These are phyloP conservation scores for Apeira syringaria DNA, from an alignment of 2,888 invertebrate species.

Conservation along the genomic window DNA sequence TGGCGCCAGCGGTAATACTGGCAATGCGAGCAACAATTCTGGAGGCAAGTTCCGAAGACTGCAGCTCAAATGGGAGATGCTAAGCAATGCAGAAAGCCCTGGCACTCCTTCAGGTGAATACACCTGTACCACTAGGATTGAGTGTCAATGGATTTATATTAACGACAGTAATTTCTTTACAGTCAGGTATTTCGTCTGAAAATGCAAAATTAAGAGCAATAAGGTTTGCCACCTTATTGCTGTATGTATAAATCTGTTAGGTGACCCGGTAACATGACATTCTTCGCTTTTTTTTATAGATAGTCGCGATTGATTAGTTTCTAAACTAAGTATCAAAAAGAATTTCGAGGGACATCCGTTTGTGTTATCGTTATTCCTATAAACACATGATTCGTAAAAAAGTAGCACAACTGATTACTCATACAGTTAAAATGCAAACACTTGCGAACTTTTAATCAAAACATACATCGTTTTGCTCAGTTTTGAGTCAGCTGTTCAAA, in stretches of 20 bases:
- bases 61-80: conserved; percentile 92
- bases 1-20: conserved; percentile 65
- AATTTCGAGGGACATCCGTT: no score
- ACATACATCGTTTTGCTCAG: conserved; percentile 22
- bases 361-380: no score
- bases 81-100: conserved; percentile 82
- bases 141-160: no score
- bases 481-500: conserved; percentile 37
- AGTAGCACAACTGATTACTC: conserved; percentile 4
- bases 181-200: no score
- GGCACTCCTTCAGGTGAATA: conserved; percentile 65
- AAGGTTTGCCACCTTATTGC: no score
- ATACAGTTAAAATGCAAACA: conserved; percentile 1
- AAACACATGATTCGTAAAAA: neutral
- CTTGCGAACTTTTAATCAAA: conserved; percentile 13
- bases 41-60: conserved; percentile 89
- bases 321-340: no score
- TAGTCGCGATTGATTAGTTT: no score
- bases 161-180: no score
- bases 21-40: conserved; percentile 82
- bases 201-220: no score
- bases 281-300: no score
- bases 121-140: neutral
- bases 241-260: no score
- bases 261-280: no score